phyloP scores from a whole-genome alignment of 2,888 invertebrate species.

The Zygothrica quintamaculata region DNA sequence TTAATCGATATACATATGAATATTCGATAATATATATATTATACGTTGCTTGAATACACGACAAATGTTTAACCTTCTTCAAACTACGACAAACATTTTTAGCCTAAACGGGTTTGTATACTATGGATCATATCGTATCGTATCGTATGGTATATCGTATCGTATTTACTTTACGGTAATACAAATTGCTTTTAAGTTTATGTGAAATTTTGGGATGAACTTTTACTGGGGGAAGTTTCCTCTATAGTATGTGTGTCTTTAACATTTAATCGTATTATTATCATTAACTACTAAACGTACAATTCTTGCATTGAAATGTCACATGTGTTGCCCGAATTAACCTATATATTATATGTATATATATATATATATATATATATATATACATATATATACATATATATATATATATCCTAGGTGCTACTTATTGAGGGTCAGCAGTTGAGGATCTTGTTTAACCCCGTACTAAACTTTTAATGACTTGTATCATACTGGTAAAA shows the following conservation, averaged over 20 bases:
- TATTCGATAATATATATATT: slow-evolving; percentile 17
- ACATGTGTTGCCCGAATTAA: slow-evolving; percentile 48
- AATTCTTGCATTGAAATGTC: slow-evolving; percentile 73
- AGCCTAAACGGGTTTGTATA: slow-evolving; percentile 36
- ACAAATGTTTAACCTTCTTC: slow-evolving; percentile 43
- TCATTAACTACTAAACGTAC: slow-evolving; percentile 41
- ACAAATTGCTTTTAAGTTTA: slow-evolving; percentile 24
- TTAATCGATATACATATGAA: slow-evolving; percentile 39
- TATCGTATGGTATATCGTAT: no score
- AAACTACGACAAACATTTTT: slow-evolving; percentile 43
- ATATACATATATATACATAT: neutral
- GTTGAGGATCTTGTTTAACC: slow-evolving; percentile 8
- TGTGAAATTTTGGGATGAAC: neutral
- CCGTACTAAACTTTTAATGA: slow-evolving; percentile 6
- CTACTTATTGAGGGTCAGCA: slow-evolving; percentile 32
- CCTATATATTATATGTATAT: slow-evolving; percentile 18
- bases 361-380: slow-evolving; percentile 2
- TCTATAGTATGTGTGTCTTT: slow-evolving; percentile 26
- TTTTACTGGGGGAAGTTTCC: slow-evolving; percentile 6
- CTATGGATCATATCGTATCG: slow-evolving; percentile 21
- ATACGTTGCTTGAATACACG: slow-evolving; percentile 21
- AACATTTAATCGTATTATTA: slow-evolving; percentile 38
- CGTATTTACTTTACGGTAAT: slow-evolving; percentile 21
- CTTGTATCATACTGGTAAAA: slow-evolving; percentile 7
- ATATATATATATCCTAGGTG: slow-evolving; percentile 16